These are phyloP conservation scores for Vollenhovia emeryi DNA, from an alignment of 1,140 invertebrate genomes.

Conservation along the genomic window DNA sequence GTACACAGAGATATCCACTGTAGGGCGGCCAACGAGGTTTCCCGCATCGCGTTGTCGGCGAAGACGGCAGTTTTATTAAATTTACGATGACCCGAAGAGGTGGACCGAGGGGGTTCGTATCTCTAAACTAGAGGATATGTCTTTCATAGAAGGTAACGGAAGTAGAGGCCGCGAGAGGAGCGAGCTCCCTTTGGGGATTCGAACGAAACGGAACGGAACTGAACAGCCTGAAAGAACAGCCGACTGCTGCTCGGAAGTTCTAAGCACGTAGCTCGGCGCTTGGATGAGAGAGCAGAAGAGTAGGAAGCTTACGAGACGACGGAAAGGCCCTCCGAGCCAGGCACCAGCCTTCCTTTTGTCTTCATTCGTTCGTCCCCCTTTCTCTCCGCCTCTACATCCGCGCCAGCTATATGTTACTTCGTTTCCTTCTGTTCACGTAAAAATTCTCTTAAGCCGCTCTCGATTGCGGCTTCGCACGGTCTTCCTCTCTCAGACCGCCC, in stretches of 20 bases:
- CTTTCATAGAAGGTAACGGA: slow-evolving; percentile 33
- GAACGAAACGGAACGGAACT: slow-evolving; percentile 26
- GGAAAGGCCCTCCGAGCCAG: slow-evolving; percentile 46
- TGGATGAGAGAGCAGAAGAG: slow-evolving; percentile 47
- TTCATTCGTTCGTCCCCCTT: slow-evolving; percentile 20
- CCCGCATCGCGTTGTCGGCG: neutral
- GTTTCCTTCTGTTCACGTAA: slow-evolving; percentile 6
- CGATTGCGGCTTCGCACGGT: neutral
- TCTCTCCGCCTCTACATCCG: neutral
- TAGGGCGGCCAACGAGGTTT: neutral
- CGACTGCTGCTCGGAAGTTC: slow-evolving; percentile 43
- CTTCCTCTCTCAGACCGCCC: neutral
- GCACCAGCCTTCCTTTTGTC: slow-evolving; percentile 4
- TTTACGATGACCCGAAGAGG: slow-evolving; percentile 14
- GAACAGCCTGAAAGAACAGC: slow-evolving; percentile 29
- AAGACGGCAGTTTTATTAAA: neutral
- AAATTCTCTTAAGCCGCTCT: slow-evolving; percentile 26
- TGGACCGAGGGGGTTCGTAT: neutral
- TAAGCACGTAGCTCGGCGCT: slow-evolving; percentile 53
- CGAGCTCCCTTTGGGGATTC: slow-evolving; percentile 26
- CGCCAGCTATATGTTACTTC: slow-evolving; percentile 10
- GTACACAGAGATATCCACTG: neutral
- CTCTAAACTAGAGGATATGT: slow-evolving; percentile 19
- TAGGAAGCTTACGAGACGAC: slow-evolving; percentile 28
- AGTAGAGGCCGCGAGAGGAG: neutral